These are phyloP conservation scores for Xiphophorus maculatus DNA, from an alignment of 2,113 vertebrate species.

Conservation along the genomic window DNA sequence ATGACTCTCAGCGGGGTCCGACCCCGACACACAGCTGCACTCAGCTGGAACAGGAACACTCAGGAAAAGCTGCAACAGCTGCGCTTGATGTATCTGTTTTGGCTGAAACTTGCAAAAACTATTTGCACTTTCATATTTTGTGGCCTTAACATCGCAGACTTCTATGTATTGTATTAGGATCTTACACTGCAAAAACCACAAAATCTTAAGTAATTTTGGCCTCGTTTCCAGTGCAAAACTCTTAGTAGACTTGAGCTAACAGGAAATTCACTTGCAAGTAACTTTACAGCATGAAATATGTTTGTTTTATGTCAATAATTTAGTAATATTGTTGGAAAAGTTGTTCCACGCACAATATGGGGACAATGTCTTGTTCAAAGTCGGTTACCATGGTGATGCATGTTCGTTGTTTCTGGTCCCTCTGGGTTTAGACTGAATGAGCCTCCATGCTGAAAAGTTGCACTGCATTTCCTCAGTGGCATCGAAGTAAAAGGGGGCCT, in stretches of 20 bases:
- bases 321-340: too few relatives aligned
- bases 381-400: neutral
- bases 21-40: constrained; percentile 5
- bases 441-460: neutral
- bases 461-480: neutral
- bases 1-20: constrained; percentile 1
- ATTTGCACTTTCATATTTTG: too few relatives aligned
- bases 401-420: neutral
- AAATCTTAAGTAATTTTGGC: too few relatives aligned
- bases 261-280: too few relatives aligned
- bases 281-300: too few relatives aligned
- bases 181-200: neutral
- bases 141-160: neutral
- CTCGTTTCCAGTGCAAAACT: too few relatives aligned
- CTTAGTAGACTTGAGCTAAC: too few relatives aligned
- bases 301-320: too few relatives aligned
- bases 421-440: neutral
- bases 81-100: constrained; percentile 25
- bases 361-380: neutral
- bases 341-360: too few relatives aligned
- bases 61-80: constrained; percentile 34
- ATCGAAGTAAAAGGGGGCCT: too few relatives aligned
- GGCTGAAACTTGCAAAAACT: neutral
- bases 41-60: constrained; percentile 5
- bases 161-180: neutral